Evolutionary conservation across 1,140 invertebrate species (phyloP).

Genomic region (Chionoecetes opilio): DNA sequence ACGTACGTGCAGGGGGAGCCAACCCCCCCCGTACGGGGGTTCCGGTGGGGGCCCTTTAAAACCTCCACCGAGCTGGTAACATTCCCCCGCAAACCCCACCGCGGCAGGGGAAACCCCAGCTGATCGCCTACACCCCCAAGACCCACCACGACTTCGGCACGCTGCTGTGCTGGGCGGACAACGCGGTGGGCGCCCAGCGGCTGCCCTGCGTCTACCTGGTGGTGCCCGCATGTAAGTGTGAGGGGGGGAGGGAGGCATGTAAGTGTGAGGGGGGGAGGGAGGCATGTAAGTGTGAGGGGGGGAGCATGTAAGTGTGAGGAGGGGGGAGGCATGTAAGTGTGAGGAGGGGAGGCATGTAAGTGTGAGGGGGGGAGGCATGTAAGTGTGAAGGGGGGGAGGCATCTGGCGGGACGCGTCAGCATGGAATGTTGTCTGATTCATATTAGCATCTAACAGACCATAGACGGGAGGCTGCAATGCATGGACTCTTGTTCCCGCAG

Average conservation of each 20-base stretch:
- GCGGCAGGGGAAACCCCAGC: conserved; percentile 23
- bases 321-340: too few relatives aligned
- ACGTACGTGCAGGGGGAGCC: conserved; percentile 30
- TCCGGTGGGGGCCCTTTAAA: conserved; percentile 69
- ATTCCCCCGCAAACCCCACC: conserved; percentile 54
- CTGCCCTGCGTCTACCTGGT: conserved; percentile 61
- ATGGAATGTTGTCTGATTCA: too few relatives aligned
- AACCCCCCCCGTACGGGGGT: conserved; percentile 1
- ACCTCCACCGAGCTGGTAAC: conserved; percentile 56
- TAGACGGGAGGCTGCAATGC: neutral
- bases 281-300: too few relatives aligned
- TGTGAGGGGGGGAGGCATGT: too few relatives aligned
- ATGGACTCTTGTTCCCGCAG: conserved; percentile 52
- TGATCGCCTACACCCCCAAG: conserved; percentile 61
- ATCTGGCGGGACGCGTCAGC: too few relatives aligned
- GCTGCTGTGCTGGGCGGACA: conserved; percentile 56
- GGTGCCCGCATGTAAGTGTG: conserved; percentile 54
- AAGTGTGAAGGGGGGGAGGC: too few relatives aligned
- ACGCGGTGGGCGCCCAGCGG: conserved; percentile 48
- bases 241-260: too few relatives aligned
- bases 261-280: too few relatives aligned
- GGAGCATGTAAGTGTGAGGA: too few relatives aligned
- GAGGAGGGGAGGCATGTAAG: too few relatives aligned
- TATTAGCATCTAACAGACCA: neutral
- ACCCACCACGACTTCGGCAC: conserved; percentile 64